These are phyloP conservation scores for Neosalanx taihuensis DNA, from an alignment of 2,797 vertebrate genomes.

Conservation along the genomic window DNA sequence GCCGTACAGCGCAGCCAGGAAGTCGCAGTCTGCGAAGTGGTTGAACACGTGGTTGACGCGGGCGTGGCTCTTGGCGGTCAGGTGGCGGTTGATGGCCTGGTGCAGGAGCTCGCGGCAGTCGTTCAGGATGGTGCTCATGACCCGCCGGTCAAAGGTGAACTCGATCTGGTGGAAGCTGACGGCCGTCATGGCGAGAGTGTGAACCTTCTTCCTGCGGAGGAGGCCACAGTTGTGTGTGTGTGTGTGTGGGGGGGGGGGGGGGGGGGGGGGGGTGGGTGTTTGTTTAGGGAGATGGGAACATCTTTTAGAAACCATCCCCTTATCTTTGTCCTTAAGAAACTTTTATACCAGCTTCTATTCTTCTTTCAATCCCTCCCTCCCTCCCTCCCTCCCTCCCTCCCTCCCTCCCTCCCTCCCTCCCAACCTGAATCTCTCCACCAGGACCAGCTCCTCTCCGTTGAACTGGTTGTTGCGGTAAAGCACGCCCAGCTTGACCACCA, in stretches of 20 bases:
- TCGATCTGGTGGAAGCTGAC: constrained; percentile 97
- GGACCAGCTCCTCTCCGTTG: constrained; percentile 78
- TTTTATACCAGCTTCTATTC: too few relatives aligned
- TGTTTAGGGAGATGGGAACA: too few relatives aligned
- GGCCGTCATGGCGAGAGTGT: constrained; percentile 89
- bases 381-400: constrained; percentile 29
- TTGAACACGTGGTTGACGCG: constrained; percentile 93
- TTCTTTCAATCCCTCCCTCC: too few relatives aligned
- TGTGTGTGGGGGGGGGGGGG: neutral
- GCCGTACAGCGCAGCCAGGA: constrained; percentile 85
- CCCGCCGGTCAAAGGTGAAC: constrained; percentile 94
- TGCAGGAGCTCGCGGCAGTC: constrained; percentile 93
- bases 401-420: neutral
- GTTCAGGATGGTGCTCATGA: constrained; percentile 83
- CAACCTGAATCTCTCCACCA: constrained; percentile 82
- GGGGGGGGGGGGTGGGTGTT: constrained; percentile 19
- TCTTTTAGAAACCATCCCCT: too few relatives aligned
- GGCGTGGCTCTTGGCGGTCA: constrained; percentile 89
- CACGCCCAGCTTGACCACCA: constrained; percentile 87
- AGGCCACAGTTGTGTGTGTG: constrained; percentile 2
- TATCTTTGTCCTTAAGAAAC: too few relatives aligned
- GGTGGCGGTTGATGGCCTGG: constrained; percentile 86
- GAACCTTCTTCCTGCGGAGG: constrained; percentile 79
- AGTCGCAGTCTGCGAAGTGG: constrained; percentile 90
- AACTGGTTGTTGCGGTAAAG: constrained; percentile 91